Percentiles rank a stretch among this genome's conserved stretches.
These are phyloP conservation scores for Scophthalmus maximus DNA, from an alignment of 2,113 vertebrate genomes.

Conservation along the genomic window DNA sequence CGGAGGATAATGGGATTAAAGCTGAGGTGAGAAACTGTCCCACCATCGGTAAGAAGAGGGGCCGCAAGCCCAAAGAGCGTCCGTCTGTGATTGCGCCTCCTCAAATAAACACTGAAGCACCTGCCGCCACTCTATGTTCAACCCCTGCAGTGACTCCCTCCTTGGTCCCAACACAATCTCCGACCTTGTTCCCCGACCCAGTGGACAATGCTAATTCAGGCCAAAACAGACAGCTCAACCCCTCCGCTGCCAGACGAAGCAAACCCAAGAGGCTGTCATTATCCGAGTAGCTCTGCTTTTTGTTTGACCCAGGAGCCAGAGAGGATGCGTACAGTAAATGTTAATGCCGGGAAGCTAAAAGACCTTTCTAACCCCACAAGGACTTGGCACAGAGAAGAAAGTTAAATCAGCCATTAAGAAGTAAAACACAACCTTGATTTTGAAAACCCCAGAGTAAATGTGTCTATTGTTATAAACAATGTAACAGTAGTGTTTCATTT, in stretches of 20 bases:
- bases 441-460: conserved; percentile 57
- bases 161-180: conserved; percentile 53
- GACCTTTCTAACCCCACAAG: conserved; percentile 56
- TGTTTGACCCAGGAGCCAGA: conserved; percentile 56
- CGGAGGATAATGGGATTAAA: conserved; percentile 76
- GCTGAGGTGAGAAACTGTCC: conserved; percentile 84
- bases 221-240: conserved; percentile 71
- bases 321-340: conserved; percentile 58
- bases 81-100: conserved; percentile 61
- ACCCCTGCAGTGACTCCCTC: conserved; percentile 36
- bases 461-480: conserved; percentile 65
- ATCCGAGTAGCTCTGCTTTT: conserved; percentile 74
- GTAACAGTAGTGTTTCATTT: conserved; percentile 62
- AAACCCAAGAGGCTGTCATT: conserved; percentile 76
- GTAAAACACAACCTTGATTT: conserved; percentile 66
- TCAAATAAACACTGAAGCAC: conserved; percentile 73
- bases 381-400: conserved; percentile 64
- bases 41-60: conserved; percentile 88
- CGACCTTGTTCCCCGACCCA: conserved; percentile 46
- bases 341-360: conserved; percentile 53
- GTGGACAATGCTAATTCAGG: conserved; percentile 62
- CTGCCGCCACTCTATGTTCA: conserved; percentile 59
- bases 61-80: conserved; percentile 92
- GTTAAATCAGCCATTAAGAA: conserved; percentile 55
- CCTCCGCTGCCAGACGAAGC: conserved; percentile 67